phyloP scores from a whole-genome alignment of 2,113 vertebrate species.

The Rousettus leschenaultii region DNA sequence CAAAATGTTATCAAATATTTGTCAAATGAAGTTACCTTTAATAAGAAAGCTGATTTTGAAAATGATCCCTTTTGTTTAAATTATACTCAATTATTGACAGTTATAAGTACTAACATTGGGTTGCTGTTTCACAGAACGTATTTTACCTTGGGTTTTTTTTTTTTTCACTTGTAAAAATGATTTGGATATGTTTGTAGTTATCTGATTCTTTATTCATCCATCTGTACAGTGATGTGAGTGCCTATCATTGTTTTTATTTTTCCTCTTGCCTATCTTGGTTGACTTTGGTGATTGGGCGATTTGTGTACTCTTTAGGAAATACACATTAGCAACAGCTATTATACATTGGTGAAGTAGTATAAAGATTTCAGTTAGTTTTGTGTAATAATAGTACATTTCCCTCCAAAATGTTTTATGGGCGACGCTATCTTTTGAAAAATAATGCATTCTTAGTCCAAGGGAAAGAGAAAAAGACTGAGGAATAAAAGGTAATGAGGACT shows the following conservation, averaged over 20 bases:
- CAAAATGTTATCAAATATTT: neutral
- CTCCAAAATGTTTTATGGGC: slow-evolving; percentile 46
- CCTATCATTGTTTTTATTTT: neutral
- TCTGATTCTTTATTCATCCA: neutral
- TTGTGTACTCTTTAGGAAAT: slow-evolving; percentile 34
- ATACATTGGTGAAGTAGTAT: neutral
- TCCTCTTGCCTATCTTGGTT: neutral
- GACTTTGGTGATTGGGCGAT: neutral
- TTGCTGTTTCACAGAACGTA: neutral
- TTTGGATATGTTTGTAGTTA: neutral
- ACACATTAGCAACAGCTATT: neutral
- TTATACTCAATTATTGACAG: neutral
- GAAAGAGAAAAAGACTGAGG: slow-evolving; percentile 50
- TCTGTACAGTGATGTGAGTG: neutral
- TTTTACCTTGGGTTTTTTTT: neutral
- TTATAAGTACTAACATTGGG: neutral
- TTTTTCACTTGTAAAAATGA: slow-evolving; percentile 7
- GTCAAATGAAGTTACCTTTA: neutral
- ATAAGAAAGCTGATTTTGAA: slow-evolving; percentile 30
- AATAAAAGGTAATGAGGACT: slow-evolving; percentile 53
- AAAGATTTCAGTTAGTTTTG: neutral
- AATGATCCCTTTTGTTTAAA: neutral
- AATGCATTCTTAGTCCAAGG: slow-evolving; percentile 52
- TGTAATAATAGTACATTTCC: slow-evolving; percentile 12
- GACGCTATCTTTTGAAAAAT: slow-evolving; percentile 51